Conservation (phyloP, 2,888 invertebrate species). For the Meloe dianella region DNA sequence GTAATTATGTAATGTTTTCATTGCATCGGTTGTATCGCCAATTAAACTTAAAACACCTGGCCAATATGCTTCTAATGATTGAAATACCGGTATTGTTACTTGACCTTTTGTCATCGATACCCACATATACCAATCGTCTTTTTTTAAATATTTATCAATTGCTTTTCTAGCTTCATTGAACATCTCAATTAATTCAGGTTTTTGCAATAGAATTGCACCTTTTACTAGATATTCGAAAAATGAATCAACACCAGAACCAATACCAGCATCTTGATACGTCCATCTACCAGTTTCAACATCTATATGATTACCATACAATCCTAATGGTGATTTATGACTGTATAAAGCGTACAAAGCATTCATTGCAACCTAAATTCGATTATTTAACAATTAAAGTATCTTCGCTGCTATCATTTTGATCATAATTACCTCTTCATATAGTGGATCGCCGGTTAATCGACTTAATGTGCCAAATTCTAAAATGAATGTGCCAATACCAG, state of each 20-base stretch:
- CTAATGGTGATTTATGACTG: conserved; percentile 83
- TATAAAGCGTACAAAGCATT: conserved; percentile 90
- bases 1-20: conserved; percentile 94
- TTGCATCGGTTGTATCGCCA: conserved; percentile 85
- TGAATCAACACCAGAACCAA: conserved; percentile 95
- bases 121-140: conserved; percentile 99
- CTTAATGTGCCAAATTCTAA: conserved; percentile 96
- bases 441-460: conserved; percentile 89
- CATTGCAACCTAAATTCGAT: conserved; percentile 73
- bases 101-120: conserved; percentile 97
- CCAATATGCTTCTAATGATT: conserved; percentile 98
- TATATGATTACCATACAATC: conserved; percentile 95
- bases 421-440: conserved; percentile 87
- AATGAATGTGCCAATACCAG: conserved; percentile 96
- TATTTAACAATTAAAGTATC: conserved; percentile 16
- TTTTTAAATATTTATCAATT: conserved; percentile 85
- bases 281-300: conserved; percentile 93
- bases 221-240: conserved; percentile 99
- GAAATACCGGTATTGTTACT: conserved; percentile 96
- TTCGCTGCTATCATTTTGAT: too few relatives aligned
- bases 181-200: conserved; percentile 87
- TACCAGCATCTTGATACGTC: conserved; percentile 98
- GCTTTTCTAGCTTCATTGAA: conserved; percentile 79
- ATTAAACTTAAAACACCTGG: conserved; percentile 90
- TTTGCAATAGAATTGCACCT: conserved; percentile 87